Conservation (phyloP, 2,113 vertebrate species). For the Neofelis nebulosa region DNA sequence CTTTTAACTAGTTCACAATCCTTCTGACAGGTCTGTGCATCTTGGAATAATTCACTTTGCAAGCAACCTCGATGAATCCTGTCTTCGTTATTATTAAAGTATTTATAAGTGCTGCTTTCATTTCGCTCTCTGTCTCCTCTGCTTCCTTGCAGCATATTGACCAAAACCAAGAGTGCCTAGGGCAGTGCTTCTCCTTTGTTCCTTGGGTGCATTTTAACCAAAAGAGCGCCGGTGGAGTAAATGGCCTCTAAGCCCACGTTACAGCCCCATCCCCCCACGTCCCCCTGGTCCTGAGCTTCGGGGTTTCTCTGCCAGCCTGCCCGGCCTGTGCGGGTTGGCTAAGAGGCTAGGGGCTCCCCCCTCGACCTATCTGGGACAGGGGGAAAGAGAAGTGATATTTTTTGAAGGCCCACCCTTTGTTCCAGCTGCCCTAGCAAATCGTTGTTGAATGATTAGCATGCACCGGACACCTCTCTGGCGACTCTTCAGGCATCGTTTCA, state of each 20-base stretch:
- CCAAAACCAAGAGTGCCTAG: constrained; percentile 59
- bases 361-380: not conserved
- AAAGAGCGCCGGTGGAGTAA: not conserved
- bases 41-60: constrained; percentile 52
- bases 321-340: not conserved
- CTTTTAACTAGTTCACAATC: constrained; percentile 29
- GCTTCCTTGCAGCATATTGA: constrained; percentile 42
- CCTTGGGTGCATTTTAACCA: constrained; percentile 7
- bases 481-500: not conserved
- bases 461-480: not conserved
- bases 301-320: not conserved
- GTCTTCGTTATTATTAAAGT: constrained; percentile 70
- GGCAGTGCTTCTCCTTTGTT: not conserved
- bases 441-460: not conserved
- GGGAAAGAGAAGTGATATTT: not conserved
- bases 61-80: constrained; percentile 65
- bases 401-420: not conserved
- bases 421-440: not conserved
- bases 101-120: constrained; percentile 69
- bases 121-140: constrained; percentile 31
- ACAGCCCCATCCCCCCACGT: not conserved
- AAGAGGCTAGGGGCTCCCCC: not conserved
- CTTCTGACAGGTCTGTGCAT: not conserved
- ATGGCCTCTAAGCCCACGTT: not conserved
- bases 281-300: not conserved